Conservation (phyloP, 53 echinoderm and acorn worm species). For the Paracentrotus lividus region DNA sequence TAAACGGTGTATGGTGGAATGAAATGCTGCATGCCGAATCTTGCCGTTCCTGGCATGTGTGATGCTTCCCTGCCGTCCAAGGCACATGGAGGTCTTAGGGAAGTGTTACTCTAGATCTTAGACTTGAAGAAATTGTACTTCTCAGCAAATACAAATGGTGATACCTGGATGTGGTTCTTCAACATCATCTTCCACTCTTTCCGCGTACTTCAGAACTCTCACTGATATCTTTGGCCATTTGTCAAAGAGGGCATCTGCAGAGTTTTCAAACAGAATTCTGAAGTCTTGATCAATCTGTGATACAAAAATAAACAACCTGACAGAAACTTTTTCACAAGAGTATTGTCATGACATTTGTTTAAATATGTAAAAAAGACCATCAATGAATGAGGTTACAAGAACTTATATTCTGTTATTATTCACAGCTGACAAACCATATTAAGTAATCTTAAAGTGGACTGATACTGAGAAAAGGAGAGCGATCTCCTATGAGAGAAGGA, state of each 20-base stretch:
- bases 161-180: conserved; percentile 47
- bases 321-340: conserved; percentile 10
- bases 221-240: conserved; percentile 41
- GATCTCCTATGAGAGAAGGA: conserved; percentile 22
- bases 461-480: conserved; percentile 27
- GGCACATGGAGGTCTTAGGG: too few species aligned
- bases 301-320: conserved; percentile 34
- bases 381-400: conserved; percentile 25
- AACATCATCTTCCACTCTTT: conserved; percentile 38
- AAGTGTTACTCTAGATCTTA: too few species aligned
- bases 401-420: neutral
- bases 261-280: conserved; percentile 24
- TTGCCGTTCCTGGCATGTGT: too few species aligned
- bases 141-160: conserved; percentile 28
- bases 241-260: conserved; percentile 48
- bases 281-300: conserved; percentile 50
- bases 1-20: too few species aligned
- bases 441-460: conserved; percentile 42
- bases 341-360: conserved; percentile 40
- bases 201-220: conserved; percentile 30
- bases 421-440: conserved; percentile 37
- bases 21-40: too few species aligned
- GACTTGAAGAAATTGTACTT: too few species aligned
- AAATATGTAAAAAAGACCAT: conserved; percentile 21
- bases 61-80: too few species aligned